Conservation (phyloP, 2,888 invertebrate genomes). For the Biston betularia region DNA sequence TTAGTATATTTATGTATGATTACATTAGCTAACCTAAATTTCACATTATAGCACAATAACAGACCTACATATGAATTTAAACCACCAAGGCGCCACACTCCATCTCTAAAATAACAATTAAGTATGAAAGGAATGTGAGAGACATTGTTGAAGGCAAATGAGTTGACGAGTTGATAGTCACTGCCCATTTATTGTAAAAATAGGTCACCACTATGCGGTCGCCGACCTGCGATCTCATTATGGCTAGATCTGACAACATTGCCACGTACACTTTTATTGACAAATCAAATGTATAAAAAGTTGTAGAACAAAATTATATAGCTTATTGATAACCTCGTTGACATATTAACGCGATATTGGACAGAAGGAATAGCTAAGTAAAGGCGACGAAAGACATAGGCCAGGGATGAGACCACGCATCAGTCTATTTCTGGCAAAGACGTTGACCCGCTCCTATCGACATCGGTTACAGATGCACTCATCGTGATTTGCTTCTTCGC, state of each 20-base stretch:
- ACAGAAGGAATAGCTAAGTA: constrained; percentile 74
- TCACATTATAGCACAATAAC: constrained; percentile 11
- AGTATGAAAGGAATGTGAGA: constrained; percentile 63
- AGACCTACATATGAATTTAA: constrained; percentile 51
- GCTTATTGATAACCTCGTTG: constrained; percentile 77
- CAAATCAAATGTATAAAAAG: constrained; percentile 57
- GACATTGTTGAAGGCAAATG: constrained; percentile 70
- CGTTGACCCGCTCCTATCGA: constrained; percentile 74
- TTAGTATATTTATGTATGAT: no score
- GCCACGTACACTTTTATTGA: constrained; percentile 51
- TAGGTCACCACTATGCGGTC: constrained; percentile 71
- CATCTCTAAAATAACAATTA: constrained; percentile 54
- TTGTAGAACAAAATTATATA: constrained; percentile 61
- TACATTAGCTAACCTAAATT: no score
- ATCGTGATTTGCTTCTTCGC: constrained; percentile 51
- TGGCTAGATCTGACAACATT: constrained; percentile 46
- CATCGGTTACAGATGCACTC: constrained; percentile 63
- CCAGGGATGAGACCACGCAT: constrained; percentile 68
- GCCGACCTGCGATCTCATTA: constrained; percentile 62
- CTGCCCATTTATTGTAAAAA: constrained; percentile 73
- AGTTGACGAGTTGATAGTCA: constrained; percentile 70
- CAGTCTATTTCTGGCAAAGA: constrained; percentile 76
- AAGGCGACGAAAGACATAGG: constrained; percentile 74
- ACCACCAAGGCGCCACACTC: constrained; percentile 47
- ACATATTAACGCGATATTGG: constrained; percentile 79